Evolutionary conservation across 2,797 vertebrate genomes (phyloP), one percentile per base, ranked within the genome.

Genomic region (Cyprinodon diabolis): DNA sequence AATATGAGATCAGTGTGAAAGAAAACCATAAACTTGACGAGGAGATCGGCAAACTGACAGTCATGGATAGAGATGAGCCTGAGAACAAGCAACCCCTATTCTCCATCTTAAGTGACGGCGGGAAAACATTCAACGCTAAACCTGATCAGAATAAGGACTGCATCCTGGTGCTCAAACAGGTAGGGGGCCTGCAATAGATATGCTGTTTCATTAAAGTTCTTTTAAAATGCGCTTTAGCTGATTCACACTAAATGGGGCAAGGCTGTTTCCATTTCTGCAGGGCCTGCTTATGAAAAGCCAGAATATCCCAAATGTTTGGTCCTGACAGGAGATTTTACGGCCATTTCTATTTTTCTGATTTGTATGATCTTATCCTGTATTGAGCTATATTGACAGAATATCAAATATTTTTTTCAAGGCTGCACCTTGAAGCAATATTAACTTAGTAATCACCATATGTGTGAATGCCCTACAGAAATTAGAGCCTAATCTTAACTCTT

Each of bases 41-140:
- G 74, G 87, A 91, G 74, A 88, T 99, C 6, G 96, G 95, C 23
- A 93, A 73, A n/a, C 82, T 99, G 85, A 78, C 88, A 77, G 77
- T 98, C 57, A 88, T 93, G 76, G 98, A 99, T 81, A 74, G 90
- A 40, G 98, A 99, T 8, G 92, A 97, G 87, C 90, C 94, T n/a
- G 93, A 96, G 79, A 96, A 99, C 77, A 96, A 98, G 88, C 88
- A 94, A 23, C 98, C 98, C 3, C 92, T 85, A 43, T 97, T 98
- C 79, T 93, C 51, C 62, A 90, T 98, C 68, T 77, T 81, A 0
- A 1, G 3, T 0, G 57, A 69, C 0, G 40, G 80, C 80, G 82
- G 70, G 40, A 84, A 91, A 10, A 79, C 94, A 66, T 98, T 99
- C 72, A 66, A 71, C 30, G 88, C 98, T 1, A 84, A 92, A 51